A percentile compares a stretch with the other conserved stretches of the same genome.
Evolutionary conservation across 2,113 vertebrate genomes (phyloP).

Genomic region (Micromys minutus): DNA sequence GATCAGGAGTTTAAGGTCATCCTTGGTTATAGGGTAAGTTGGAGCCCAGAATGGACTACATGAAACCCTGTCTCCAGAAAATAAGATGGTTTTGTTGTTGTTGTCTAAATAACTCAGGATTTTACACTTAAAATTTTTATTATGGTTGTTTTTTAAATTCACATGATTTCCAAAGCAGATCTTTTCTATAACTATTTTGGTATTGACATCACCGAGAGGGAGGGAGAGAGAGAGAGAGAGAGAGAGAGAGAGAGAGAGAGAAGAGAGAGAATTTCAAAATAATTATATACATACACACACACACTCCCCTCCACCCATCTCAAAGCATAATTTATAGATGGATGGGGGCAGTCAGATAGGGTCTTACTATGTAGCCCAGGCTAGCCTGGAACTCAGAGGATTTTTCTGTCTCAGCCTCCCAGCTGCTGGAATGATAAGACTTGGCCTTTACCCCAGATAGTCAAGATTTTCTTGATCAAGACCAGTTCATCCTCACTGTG

Average conservation of each 20-base stretch:
- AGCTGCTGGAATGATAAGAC: neutral
- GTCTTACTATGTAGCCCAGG: neutral
- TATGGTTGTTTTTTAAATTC: conserved; percentile 39
- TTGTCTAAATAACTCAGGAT: neutral
- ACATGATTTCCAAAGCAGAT: conserved; percentile 31
- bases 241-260: neutral
- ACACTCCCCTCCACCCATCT: neutral
- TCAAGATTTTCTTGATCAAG: conserved; percentile 32
- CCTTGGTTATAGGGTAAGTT: neutral
- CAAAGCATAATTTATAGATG: conserved; percentile 19
- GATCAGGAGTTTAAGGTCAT: neutral
- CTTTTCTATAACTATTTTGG: neutral
- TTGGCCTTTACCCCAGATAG: neutral
- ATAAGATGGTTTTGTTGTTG: no score
- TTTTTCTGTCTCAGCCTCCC: neutral
- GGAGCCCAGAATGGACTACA: neutral
- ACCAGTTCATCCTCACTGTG: neutral
- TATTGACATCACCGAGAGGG: neutral
- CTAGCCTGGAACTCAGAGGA: neutral
- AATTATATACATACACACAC: neutral
- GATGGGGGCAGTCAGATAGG: neutral
- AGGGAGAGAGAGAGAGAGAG: neutral
- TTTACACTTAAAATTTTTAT: neutral
- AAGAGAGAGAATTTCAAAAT: neutral
- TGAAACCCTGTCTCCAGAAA: neutral